These are phyloP conservation scores for Phycodurus eques DNA, from an alignment of 2,113 vertebrate genomes.

Conservation along the genomic window DNA sequence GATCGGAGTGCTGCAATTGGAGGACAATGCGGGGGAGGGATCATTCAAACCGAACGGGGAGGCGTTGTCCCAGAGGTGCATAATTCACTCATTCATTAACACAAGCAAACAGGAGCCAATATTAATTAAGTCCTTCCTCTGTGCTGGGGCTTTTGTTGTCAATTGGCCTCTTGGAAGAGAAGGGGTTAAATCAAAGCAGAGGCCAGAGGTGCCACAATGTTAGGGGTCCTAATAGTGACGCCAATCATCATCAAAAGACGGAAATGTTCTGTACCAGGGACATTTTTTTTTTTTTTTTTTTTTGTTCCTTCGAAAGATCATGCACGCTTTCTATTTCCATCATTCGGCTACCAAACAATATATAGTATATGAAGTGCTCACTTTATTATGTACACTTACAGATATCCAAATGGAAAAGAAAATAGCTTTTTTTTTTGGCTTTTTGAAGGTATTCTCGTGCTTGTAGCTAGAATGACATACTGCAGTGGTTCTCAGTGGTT, in stretches of 20 bases:
- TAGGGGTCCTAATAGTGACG: background rate
- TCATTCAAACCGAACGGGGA: constrained; percentile 70
- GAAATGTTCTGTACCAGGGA: background rate
- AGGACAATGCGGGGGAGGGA: constrained; percentile 66
- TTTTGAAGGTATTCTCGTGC: too few relatives aligned
- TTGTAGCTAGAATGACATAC: background rate
- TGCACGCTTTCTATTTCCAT: background rate
- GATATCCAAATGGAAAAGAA: background rate
- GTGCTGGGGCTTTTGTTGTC: constrained; percentile 54
- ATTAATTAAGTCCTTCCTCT: constrained; percentile 74
- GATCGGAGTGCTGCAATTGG: constrained; percentile 73
- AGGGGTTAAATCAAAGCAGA: constrained; percentile 24
- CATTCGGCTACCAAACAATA: background rate
- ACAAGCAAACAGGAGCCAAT: constrained; percentile 74
- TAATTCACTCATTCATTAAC: constrained; percentile 79
- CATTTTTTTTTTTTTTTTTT: too few relatives aligned
- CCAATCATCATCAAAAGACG: background rate
- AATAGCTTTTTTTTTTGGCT: too few relatives aligned
- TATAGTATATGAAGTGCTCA: background rate
- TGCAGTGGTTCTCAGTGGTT: background rate
- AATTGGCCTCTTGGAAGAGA: constrained; percentile 43
- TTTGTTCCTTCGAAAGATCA: too few relatives aligned
- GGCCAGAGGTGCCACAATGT: constrained; percentile 19
- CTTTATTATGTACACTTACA: background rate
- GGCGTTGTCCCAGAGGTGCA: constrained; percentile 70